Evolutionary conservation across 2,888 invertebrate genomes (phyloP).

Genomic region (Tenthredo amoena): DNA sequence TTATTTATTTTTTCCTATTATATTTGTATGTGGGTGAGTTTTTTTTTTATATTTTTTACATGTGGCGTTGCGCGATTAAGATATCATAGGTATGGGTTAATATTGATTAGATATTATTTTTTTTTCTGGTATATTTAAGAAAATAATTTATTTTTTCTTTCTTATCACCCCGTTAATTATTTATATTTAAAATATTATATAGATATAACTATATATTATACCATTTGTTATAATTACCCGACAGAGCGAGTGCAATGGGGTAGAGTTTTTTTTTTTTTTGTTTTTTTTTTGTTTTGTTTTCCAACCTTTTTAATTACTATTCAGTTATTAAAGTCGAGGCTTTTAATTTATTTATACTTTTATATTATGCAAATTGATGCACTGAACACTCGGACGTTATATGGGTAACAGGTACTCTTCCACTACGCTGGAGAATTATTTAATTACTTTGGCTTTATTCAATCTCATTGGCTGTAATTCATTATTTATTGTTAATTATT

Average conservation of each 20-base stretch:
- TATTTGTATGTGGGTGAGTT: not conserved
- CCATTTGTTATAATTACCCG: not conserved
- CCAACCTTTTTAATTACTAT: not conserved
- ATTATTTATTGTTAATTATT: constrained; percentile 12
- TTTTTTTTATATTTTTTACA: not conserved
- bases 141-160: not conserved
- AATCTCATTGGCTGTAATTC: constrained; percentile 33
- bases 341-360: constrained; percentile 22
- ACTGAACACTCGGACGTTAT: constrained; percentile 34
- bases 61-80: not conserved
- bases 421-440: constrained; percentile 17
- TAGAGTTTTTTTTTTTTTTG: not conserved
- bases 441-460: constrained; percentile 42
- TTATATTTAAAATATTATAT: not conserved
- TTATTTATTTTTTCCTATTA: not conserved
- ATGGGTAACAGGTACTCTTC: constrained; percentile 32
- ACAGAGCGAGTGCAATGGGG: not conserved
- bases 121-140: not conserved
- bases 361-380: constrained; percentile 28
- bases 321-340: not conserved
- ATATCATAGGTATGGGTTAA: not conserved
- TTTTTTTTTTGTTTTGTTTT: not conserved
- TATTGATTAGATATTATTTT: not conserved
- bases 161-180: not conserved
- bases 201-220: not conserved